Conservation (phyloP, 1,140 invertebrate genomes). For the Pogonomyrmex californicus region DNA sequence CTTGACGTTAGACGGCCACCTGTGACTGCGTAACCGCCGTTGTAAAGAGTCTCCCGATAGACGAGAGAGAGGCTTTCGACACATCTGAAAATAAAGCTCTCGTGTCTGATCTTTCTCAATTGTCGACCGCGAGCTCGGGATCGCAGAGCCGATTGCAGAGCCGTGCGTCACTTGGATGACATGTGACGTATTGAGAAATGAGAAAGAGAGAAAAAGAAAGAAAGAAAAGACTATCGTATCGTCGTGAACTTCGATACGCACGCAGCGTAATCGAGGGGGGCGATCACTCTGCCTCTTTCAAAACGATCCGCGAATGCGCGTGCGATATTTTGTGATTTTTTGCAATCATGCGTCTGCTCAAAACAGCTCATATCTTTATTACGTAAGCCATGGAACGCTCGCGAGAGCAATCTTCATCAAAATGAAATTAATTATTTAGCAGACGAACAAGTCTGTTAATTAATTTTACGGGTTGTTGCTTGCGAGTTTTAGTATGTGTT, state of each 20-base stretch:
- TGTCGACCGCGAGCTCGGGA: background rate
- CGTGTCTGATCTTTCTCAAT: background rate
- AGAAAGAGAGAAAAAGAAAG: background rate
- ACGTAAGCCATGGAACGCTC: background rate
- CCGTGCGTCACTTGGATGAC: background rate
- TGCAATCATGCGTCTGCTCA: background rate
- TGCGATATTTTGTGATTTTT: conserved; percentile 31
- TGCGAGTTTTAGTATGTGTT: background rate
- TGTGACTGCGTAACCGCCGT: background rate
- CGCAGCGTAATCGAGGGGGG: background rate
- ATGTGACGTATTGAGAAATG: background rate
- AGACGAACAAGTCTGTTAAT: background rate
- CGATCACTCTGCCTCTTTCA: background rate
- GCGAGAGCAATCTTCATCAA: background rate
- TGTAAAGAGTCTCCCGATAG: background rate
- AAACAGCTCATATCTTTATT: conserved; percentile 6
- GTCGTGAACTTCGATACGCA: background rate
- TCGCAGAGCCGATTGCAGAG: background rate
- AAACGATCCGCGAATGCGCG: background rate
- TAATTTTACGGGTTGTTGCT: background rate
- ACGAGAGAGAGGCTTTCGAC: conserved; percentile 56
- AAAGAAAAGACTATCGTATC: background rate
- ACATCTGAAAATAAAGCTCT: conserved; percentile 59
- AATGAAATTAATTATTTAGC: background rate
- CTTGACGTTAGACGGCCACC: conserved; percentile 54